Evolutionary conservation across 2,113 vertebrate species (phyloP).

Genomic region (Prunella himalayana): DNA sequence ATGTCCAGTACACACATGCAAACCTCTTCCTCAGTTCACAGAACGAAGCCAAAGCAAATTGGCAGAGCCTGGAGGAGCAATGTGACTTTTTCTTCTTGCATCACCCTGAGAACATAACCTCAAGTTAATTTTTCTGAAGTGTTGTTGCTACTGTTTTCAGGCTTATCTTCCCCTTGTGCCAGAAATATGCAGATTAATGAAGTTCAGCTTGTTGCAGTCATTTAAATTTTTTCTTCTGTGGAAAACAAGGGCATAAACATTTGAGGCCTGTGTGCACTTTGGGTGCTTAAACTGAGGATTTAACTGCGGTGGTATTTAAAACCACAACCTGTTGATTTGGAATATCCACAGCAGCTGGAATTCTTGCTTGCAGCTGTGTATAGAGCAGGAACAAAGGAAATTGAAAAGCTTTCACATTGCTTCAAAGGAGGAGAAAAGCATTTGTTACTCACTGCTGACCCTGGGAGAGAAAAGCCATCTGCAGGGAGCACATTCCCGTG

Average conservation of each 20-base stretch:
- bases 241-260: not conserved
- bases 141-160: slow-evolving; percentile 10
- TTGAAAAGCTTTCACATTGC: slow-evolving; percentile 26
- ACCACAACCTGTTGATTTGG: slow-evolving; percentile 42
- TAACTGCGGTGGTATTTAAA: not conserved
- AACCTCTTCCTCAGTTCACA: slow-evolving; percentile 28
- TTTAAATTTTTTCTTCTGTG: not conserved
- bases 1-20: slow-evolving; percentile 43
- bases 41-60: slow-evolving; percentile 55
- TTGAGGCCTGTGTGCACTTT: not conserved
- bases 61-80: slow-evolving; percentile 51
- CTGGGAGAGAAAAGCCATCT: slow-evolving; percentile 36
- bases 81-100: slow-evolving; percentile 47
- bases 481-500: not conserved
- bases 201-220: not conserved
- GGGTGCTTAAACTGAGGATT: not conserved
- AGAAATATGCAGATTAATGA: slow-evolving; percentile 34
- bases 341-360: slow-evolving; percentile 34
- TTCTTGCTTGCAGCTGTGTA: slow-evolving; percentile 22
- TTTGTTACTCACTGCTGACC: slow-evolving; percentile 42
- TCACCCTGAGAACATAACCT: slow-evolving; percentile 28
- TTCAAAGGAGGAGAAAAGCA: slow-evolving; percentile 29
- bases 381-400: slow-evolving; percentile 45
- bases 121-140: slow-evolving; percentile 55
- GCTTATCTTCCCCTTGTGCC: slow-evolving; percentile 27